Evolutionary conservation across 1,140 invertebrate species (phyloP).

Genomic region (Agraylea sexmaculata): DNA sequence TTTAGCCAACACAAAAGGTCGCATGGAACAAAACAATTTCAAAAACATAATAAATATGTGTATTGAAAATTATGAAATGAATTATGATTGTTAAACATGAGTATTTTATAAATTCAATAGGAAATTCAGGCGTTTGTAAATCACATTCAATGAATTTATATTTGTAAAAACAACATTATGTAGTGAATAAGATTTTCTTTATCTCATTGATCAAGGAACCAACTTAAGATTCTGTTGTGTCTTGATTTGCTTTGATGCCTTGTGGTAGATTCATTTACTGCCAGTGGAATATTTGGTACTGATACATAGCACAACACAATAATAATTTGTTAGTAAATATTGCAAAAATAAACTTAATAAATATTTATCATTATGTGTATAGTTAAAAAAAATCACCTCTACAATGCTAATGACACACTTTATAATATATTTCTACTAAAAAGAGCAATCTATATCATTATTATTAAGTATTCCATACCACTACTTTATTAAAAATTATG

Average conservation of each 20-base stretch:
- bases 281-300: slow-evolving; percentile 45
- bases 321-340: neutral
- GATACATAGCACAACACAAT: slow-evolving; percentile 8
- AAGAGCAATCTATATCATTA: no score
- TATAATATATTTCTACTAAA: no score
- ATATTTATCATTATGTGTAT: slow-evolving; percentile 1
- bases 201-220: slow-evolving; percentile 31
- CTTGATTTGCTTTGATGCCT: slow-evolving; percentile 41
- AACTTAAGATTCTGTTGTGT: slow-evolving; percentile 42
- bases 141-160: no score
- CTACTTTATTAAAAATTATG: no score
- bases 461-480: no score
- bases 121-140: no score
- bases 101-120: no score
- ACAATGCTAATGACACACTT: slow-evolving; percentile 2
- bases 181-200: slow-evolving; percentile 10
- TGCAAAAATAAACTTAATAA: slow-evolving; percentile 4
- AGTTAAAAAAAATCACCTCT: slow-evolving; percentile 4
- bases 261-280: slow-evolving; percentile 41
- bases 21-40: slow-evolving; percentile 45
- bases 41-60: slow-evolving; percentile 33
- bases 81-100: neutral
- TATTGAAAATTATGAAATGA: neutral
- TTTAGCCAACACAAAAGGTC: slow-evolving; percentile 40
- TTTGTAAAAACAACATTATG: no score